Conservation (phyloP, 2,797 vertebrate species). For the Sardinella longiceps region DNA sequence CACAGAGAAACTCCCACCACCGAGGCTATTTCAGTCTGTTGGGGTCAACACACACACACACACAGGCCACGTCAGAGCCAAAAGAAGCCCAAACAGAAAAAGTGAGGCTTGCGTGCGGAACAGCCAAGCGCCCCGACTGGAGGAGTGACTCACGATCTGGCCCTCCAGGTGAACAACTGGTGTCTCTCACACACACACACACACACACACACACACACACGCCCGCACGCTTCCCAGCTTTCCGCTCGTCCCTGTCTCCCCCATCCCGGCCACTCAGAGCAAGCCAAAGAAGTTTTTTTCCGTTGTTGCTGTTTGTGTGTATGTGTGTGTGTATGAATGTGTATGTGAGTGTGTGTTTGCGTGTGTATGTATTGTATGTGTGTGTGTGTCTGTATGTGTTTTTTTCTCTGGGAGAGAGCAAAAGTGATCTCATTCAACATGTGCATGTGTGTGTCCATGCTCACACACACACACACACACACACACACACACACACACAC, state of each 20-base stretch:
- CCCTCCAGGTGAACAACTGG: slow-evolving; percentile 9
- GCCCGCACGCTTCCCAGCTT: slow-evolving; percentile 50
- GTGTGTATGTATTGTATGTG: neutral
- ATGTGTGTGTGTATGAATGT: neutral
- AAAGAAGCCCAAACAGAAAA: neutral
- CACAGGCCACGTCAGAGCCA: neutral
- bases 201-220: slow-evolving; percentile 52
- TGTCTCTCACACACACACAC: too few species aligned
- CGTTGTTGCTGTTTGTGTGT: neutral
- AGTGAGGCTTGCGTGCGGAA: slow-evolving; percentile 4
- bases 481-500: too few species aligned
- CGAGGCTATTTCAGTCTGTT: neutral
- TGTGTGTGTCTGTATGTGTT: neutral
- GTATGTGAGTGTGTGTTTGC: neutral
- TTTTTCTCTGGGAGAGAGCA: neutral
- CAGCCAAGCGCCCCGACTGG: neutral
- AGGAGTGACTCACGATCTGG: slow-evolving; percentile 18
- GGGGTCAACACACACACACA: neutral
- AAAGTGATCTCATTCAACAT: slow-evolving; percentile 24
- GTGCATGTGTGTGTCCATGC: neutral
- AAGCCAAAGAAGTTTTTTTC: neutral
- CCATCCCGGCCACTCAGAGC: slow-evolving; percentile 37
- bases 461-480: too few species aligned
- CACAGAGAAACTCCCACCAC: neutral
- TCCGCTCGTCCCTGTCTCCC: slow-evolving; percentile 47